Percentiles rank a stretch among this genome's conserved stretches.
Conservation (phyloP, 2,113 vertebrate genomes). For the Eptesicus fuscus region DNA sequence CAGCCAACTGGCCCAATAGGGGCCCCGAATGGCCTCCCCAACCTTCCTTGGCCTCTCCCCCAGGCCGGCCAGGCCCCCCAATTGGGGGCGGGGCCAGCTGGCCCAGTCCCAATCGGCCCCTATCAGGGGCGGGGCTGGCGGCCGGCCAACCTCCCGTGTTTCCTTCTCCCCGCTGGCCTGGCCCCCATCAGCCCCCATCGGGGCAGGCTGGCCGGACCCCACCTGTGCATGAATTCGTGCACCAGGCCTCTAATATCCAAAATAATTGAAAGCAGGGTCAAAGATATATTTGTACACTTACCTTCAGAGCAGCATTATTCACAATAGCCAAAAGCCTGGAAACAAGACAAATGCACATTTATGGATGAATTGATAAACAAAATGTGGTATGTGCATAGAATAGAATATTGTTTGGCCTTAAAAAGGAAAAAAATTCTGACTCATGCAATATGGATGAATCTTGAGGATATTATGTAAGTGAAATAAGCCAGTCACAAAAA, state of each 20-base stretch:
- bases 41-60: too few species aligned
- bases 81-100: too few species aligned
- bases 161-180: too few species aligned
- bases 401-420: not conserved
- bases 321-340: not conserved
- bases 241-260: not conserved
- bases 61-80: too few species aligned
- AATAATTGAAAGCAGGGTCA: not conserved
- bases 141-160: too few species aligned
- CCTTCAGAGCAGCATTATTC: not conserved
- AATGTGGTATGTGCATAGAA: not conserved
- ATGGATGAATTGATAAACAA: not conserved
- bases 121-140: too few species aligned
- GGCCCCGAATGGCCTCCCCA: too few species aligned
- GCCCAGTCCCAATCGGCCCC: too few species aligned
- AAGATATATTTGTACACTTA: not conserved
- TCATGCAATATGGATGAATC: not conserved
- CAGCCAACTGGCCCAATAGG: too few species aligned
- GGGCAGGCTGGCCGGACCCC: too few species aligned
- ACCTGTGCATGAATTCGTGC: too few species aligned
- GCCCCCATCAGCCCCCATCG: too few species aligned
- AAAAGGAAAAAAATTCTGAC: not conserved
- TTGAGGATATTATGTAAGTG: not conserved
- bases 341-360: not conserved
- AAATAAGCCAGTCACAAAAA: slow-evolving; percentile 1